phyloP scores from a whole-genome alignment of 2,888 invertebrate genomes.

The Stegophylla sp. region DNA sequence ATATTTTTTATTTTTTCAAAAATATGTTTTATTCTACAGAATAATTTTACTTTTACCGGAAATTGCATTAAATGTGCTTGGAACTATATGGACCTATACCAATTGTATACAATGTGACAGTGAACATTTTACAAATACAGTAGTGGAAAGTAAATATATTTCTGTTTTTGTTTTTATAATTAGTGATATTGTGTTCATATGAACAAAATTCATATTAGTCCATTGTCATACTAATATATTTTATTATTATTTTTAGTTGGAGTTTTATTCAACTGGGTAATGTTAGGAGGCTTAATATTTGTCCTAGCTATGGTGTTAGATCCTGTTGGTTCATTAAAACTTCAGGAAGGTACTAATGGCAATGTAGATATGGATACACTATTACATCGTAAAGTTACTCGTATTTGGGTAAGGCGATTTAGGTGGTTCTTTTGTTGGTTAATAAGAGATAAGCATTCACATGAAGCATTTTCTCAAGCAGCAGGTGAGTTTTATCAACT shows the following conservation, averaged over 20 bases:
- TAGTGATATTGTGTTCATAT: neutral
- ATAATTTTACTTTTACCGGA: slow-evolving; percentile 79
- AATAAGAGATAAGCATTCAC: slow-evolving; percentile 77
- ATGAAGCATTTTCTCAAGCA: slow-evolving; percentile 80
- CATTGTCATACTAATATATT: slow-evolving; percentile 30
- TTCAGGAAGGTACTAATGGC: slow-evolving; percentile 68
- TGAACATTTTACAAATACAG: slow-evolving; percentile 74
- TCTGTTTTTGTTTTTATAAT: slow-evolving; percentile 1
- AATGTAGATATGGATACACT: slow-evolving; percentile 70
- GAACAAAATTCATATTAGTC: too few species aligned
- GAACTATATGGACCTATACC: slow-evolving; percentile 83
- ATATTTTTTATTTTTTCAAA: neutral
- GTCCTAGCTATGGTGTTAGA: slow-evolving; percentile 83
- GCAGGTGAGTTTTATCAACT: slow-evolving; percentile 70
- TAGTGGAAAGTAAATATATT: slow-evolving; percentile 72
- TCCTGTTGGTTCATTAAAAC: slow-evolving; percentile 75
- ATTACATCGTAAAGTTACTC: slow-evolving; percentile 75
- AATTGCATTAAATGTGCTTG: slow-evolving; percentile 78
- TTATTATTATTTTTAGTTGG: slow-evolving; percentile 68
- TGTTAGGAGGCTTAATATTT: slow-evolving; percentile 76
- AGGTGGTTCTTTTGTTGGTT: slow-evolving; percentile 77
- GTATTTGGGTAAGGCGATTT: slow-evolving; percentile 78
- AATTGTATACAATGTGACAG: slow-evolving; percentile 74
- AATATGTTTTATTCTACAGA: slow-evolving; percentile 65
- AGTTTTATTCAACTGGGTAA: slow-evolving; percentile 82